Base-by-base conservation (phyloP, 2,888 invertebrate species). In the Euclidia mi region DNA sequence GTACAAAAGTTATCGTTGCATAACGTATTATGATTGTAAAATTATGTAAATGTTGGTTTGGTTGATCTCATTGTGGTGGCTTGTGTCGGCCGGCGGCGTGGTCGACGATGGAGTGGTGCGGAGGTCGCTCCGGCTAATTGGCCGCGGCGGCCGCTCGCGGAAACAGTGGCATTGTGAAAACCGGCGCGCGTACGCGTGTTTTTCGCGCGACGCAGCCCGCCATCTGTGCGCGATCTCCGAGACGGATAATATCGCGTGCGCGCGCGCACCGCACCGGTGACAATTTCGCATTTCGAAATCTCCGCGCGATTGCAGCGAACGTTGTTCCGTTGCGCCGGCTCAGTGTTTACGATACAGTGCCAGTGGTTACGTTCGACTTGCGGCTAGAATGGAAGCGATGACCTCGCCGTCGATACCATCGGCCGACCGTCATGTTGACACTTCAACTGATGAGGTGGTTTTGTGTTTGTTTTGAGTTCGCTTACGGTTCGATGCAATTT, bases 121-220 rank as follows among this genome's bases (percentile, higher is more conserved):
- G 73, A 79, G 72, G 78, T 76, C 74, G 71, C 57, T 56, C 45
- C 63, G 71, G 65, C 75, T 79, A 81, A 81, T 79, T 79, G 79
- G 50, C 64, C 65, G 61, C 47, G 57, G 65, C 68, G 71, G 50
- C 53, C 68, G 68, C 52, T 55, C 70, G 82, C 83, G 76, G 79
- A 81, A 86, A 83, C 90, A 93, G 91, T 92, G 90, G 87, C 89
- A 81, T 82, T 81, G 90, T 85, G 90, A 84, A 85, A 87, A 88
- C 83, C 83, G 80, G 64, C 82, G 86, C 87, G 92, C 85, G 84
- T 79, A 82, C 92, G 90, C 93, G 93, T 88, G 87, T 90, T 82
- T 79, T 84, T 73, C 73, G 73, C 82, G 79, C 78, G 72, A 76
- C 63, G 68, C 66, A 60, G 59, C 71, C 56, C 74, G 73, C 73